These are phyloP conservation scores for Zosterops japonicus DNA, from an alignment of 2,113 vertebrate genomes.

Conservation along the genomic window DNA sequence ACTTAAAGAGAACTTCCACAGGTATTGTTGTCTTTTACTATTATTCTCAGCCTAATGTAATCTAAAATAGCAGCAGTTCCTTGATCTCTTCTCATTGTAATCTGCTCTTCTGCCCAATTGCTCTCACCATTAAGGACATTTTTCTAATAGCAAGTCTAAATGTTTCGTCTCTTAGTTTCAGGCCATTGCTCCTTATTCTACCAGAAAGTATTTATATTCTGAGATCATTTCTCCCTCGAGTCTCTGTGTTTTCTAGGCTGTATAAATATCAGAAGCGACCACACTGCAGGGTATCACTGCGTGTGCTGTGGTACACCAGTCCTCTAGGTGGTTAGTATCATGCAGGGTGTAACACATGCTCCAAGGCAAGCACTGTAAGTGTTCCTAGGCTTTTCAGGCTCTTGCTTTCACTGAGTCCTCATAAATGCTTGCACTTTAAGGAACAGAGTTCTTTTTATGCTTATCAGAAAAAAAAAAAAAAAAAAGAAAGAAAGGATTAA, in stretches of 20 bases:
- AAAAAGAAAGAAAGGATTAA: background rate
- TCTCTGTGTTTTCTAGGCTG: conserved; percentile 45
- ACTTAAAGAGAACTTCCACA: background rate
- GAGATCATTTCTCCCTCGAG: conserved; percentile 54
- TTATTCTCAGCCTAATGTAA: background rate
- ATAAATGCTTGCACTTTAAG: background rate
- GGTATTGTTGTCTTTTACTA: background rate
- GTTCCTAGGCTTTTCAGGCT: conserved; percentile 2
- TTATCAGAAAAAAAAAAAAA: background rate
- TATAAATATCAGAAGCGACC: conserved; percentile 43
- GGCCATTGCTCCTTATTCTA: conserved; percentile 68
- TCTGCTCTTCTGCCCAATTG: conserved; percentile 57
- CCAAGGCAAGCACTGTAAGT: conserved; percentile 21
- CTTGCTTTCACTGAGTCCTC: background rate
- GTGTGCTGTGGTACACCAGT: background rate
- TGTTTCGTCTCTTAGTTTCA: conserved; percentile 66
- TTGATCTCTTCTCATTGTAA: conserved; percentile 31
- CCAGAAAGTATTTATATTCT: conserved; percentile 65
- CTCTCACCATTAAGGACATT: conserved; percentile 51
- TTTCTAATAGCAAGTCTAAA: conserved; percentile 64
- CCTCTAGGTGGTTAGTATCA: conserved; percentile 3
- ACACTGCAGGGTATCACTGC: conserved; percentile 22
- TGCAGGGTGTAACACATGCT: conserved; percentile 50
- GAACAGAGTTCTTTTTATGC: background rate
- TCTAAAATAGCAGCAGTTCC: conserved; percentile 23